Evolutionary conservation across 2,888 invertebrate genomes (phyloP).

Genomic region (Asteroscopus sphinx): DNA sequence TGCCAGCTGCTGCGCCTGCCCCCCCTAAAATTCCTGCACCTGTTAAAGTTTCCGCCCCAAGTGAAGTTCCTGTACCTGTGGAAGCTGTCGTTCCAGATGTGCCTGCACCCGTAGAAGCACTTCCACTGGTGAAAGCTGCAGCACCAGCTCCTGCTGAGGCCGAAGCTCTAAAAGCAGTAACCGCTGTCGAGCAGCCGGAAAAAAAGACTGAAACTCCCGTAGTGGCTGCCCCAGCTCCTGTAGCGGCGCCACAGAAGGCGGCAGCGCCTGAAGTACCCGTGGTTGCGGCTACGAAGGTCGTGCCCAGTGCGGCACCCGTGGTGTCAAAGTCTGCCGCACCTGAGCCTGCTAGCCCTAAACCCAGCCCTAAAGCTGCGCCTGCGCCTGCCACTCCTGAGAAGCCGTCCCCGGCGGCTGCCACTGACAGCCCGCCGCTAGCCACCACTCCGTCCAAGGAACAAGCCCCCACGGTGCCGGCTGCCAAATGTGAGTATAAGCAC

Average conservation of each 20-base stretch:
- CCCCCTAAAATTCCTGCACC: conserved; percentile 43
- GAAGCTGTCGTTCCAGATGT: conserved; percentile 40
- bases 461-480: conserved; percentile 71
- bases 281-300: conserved; percentile 28
- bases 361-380: too few relatives aligned
- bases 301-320: conserved; percentile 26
- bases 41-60: conserved; percentile 40
- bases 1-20: conserved; percentile 8
- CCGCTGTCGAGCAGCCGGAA: conserved; percentile 47
- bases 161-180: conserved; percentile 34
- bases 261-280: conserved; percentile 12
- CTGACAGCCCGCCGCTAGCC: conserved; percentile 83
- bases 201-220: conserved; percentile 58
- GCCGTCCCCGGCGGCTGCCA: conserved; percentile 45
- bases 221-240: conserved; percentile 17
- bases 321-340: conserved; percentile 21
- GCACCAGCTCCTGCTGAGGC: conserved; percentile 13
- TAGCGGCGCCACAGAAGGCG: conserved; percentile 13
- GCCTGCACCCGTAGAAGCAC: conserved; percentile 32
- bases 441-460: conserved; percentile 83
- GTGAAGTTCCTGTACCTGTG: conserved; percentile 38
- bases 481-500: conserved; percentile 82
- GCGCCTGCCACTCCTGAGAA: conserved; percentile 59
- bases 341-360: background rate
- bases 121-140: conserved; percentile 44